These are phyloP conservation scores for Alsophila aescularia DNA, from an alignment of 2,888 invertebrate species.

Conservation along the genomic window DNA sequence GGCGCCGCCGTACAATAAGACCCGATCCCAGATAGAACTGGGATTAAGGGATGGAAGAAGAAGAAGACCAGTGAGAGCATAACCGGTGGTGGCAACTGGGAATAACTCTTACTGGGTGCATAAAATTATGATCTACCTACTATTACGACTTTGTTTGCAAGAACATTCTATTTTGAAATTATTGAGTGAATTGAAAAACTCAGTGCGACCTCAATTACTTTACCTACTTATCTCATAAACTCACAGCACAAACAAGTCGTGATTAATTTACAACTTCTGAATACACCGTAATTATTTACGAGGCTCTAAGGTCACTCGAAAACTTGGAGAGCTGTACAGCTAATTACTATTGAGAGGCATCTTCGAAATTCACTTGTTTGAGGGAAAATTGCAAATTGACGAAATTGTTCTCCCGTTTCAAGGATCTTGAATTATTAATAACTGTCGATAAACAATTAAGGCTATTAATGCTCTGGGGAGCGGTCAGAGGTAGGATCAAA, in stretches of 20 bases:
- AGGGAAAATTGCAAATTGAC: conserved; percentile 36
- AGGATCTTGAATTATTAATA: conserved; percentile 31
- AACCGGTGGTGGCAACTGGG: too few species aligned
- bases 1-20: too few species aligned
- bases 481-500: neutral
- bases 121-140: too few species aligned
- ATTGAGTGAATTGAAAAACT: too few species aligned
- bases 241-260: conserved; percentile 32
- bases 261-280: conserved; percentile 43
- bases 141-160: too few species aligned
- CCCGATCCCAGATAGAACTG: too few species aligned
- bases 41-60: too few species aligned
- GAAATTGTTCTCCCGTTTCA: conserved; percentile 39
- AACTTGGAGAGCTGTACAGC: conserved; percentile 35
- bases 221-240: too few species aligned
- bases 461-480: conserved; percentile 4
- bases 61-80: too few species aligned
- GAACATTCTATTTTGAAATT: too few species aligned
- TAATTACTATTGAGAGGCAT: conserved; percentile 45
- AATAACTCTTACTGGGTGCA: too few species aligned
- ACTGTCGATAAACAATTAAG: conserved; percentile 23
- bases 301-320: conserved; percentile 38
- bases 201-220: neutral
- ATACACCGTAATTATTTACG: conserved; percentile 40
- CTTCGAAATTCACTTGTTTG: conserved; percentile 23